Evolutionary conservation across 2,888 invertebrate species (phyloP).

Genomic region (Eupithecia pulchellata): DNA sequence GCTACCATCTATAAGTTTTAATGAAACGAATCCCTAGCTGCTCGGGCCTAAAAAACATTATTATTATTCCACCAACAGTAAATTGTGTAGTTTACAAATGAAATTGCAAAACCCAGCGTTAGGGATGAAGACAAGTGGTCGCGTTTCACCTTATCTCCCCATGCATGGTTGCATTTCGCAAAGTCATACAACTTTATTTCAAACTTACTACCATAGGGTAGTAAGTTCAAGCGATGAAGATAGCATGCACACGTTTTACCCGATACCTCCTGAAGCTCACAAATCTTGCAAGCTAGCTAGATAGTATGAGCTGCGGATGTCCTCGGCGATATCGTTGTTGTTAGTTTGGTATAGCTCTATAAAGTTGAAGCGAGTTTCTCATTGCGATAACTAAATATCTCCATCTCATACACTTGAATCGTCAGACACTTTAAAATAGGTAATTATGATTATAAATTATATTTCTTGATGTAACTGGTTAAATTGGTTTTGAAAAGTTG

Average conservation of each 20-base stretch:
- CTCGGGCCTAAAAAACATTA: constrained; percentile 1
- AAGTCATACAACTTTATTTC: constrained; percentile 46
- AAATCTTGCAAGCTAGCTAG: neutral
- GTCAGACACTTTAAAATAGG: too few species aligned
- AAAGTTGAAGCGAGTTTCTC: neutral
- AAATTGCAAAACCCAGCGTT: constrained; percentile 20
- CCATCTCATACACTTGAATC: neutral
- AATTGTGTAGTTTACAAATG: constrained; percentile 11
- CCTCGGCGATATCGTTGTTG: neutral
- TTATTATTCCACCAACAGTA: neutral
- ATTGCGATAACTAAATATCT: neutral
- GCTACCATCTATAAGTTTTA: neutral
- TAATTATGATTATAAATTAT: too few species aligned
- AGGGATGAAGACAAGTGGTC: constrained; percentile 55
- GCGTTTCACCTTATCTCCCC: constrained; percentile 57
- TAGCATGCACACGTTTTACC: constrained; percentile 13
- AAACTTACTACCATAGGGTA: too few species aligned
- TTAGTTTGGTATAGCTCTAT: neutral
- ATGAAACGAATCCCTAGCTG: neutral
- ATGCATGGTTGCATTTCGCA: constrained; percentile 48
- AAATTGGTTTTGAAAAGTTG: too few species aligned
- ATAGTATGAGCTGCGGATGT: constrained; percentile 7
- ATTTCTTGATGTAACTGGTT: too few species aligned
- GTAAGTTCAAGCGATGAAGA: constrained; percentile 30
- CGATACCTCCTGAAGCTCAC: constrained; percentile 25